Conservation (phyloP, 2,113 vertebrate genomes). For the Euleptes europaea region DNA sequence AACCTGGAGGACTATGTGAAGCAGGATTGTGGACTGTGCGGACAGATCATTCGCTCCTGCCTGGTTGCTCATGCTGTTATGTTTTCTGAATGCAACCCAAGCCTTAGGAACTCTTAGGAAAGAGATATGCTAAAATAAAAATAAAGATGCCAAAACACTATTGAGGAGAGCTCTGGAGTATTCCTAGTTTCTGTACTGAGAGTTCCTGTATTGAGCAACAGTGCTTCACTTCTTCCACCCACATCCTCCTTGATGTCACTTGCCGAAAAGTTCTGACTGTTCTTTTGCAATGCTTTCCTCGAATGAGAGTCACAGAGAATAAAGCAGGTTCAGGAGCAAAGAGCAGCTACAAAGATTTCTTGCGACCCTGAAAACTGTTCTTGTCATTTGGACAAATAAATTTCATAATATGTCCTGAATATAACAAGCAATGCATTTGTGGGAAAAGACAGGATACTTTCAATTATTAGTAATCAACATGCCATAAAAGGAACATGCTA, state of each 20-base stretch:
- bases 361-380: conserved; percentile 56
- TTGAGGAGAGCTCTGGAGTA: neutral
- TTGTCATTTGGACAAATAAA: conserved; percentile 33
- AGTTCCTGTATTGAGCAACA: neutral
- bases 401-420: conserved; percentile 58
- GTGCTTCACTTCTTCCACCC: neutral
- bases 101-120: neutral
- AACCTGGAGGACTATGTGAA: too few species aligned
- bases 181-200: neutral
- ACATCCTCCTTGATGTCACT: neutral
- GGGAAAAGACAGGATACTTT: conserved; percentile 43
- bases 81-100: neutral
- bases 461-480: conserved; percentile 1
- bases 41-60: too few species aligned
- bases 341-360: conserved; percentile 56
- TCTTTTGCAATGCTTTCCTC: conserved; percentile 50
- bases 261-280: conserved; percentile 1
- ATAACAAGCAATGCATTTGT: conserved; percentile 41
- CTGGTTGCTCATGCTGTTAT: too few species aligned
- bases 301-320: conserved; percentile 48
- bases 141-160: neutral
- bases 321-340: conserved; percentile 59
- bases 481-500: conserved; percentile 55
- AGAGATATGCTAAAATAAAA: neutral
- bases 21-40: too few species aligned